These are phyloP conservation scores for Ceratosolen solmsi DNA, from an alignment of 1,140 invertebrate species.

Conservation along the genomic window DNA sequence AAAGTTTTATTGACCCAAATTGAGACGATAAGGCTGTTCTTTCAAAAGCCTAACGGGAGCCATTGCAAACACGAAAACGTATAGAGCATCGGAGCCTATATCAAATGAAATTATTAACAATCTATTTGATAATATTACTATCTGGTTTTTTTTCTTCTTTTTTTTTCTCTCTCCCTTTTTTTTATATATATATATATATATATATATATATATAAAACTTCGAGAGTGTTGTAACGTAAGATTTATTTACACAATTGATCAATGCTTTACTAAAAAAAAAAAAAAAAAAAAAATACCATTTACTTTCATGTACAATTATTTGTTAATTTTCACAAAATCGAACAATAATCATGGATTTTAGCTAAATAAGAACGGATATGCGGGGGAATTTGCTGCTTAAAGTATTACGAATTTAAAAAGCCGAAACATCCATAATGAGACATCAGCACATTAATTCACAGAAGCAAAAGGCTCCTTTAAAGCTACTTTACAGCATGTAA, in stretches of 20 bases:
- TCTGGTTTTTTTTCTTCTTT: too few species aligned
- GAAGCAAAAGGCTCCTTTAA: conserved; percentile 9
- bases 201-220: neutral
- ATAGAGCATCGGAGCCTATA: neutral
- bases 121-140: neutral
- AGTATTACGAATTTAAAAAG: neutral
- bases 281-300: neutral
- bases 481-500: conserved; percentile 34
- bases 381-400: neutral
- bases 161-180: too few species aligned
- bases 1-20: neutral
- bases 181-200: too few species aligned
- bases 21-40: neutral
- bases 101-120: conserved; percentile 14
- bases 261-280: neutral
- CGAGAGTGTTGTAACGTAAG: neutral
- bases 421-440: neutral
- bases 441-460: conserved; percentile 6
- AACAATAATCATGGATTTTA: neutral
- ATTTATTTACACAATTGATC: neutral
- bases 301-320: neutral
- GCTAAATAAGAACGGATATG: neutral
- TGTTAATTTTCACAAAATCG: neutral
- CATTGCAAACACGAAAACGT: neutral
- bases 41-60: neutral